These are phyloP conservation scores for Macropodus opercularis DNA, from an alignment of 2,797 vertebrate genomes.

Conservation along the genomic window DNA sequence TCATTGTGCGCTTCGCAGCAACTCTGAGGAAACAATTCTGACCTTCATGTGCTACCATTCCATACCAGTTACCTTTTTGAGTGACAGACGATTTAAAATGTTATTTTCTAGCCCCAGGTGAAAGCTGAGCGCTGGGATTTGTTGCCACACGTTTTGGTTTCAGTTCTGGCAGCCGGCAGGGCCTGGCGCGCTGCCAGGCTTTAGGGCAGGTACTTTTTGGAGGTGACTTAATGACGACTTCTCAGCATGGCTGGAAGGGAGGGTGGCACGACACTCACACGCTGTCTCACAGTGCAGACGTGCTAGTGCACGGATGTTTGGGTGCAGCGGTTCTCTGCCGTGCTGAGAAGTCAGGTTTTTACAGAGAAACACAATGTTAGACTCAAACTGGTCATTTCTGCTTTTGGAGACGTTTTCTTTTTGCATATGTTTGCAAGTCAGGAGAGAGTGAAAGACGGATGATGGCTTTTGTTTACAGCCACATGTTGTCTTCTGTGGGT, in stretches of 20 bases:
- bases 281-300: constrained; percentile 13
- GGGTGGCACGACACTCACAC: constrained; percentile 19
- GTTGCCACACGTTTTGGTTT: constrained; percentile 44
- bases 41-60: too few species aligned
- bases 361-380: constrained; percentile 39
- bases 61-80: too few species aligned
- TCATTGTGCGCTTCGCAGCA: constrained; percentile 50
- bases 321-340: constrained; percentile 9
- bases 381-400: constrained; percentile 52
- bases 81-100: constrained; percentile 4
- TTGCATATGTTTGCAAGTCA: constrained; percentile 4
- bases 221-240: constrained; percentile 60
- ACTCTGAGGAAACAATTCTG: constrained; percentile 14
- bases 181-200: constrained; percentile 31
- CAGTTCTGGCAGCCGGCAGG: constrained; percentile 41
- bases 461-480: too few species aligned
- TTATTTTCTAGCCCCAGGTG: constrained; percentile 15
- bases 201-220: constrained; percentile 50
- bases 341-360: constrained; percentile 23
- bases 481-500: background rate
- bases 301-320: constrained; percentile 9
- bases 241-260: constrained; percentile 29
- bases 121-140: constrained; percentile 12
- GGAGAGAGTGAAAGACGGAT: background rate
- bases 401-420: constrained; percentile 28